Evolutionary conservation across 2,888 invertebrate genomes (phyloP).

Genomic region (Griposia aprilina): DNA sequence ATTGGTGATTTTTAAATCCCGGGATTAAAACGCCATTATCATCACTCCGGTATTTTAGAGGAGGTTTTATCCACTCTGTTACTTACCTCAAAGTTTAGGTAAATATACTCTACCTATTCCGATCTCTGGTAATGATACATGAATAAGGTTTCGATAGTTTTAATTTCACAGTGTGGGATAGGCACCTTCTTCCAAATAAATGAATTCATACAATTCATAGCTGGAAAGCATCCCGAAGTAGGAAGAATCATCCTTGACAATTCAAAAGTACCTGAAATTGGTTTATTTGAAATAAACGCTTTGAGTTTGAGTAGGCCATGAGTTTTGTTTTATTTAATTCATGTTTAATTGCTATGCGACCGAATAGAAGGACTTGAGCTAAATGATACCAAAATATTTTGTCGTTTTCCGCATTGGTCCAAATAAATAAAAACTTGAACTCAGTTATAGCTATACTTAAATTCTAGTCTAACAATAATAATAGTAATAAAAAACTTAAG

Average conservation of each 20-base stretch:
- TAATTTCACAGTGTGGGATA: neutral
- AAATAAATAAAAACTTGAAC: slow-evolving; percentile 1
- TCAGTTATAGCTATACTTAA: neutral
- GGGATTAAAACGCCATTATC: too few relatives aligned
- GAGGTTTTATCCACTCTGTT: too few relatives aligned
- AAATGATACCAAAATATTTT: neutral
- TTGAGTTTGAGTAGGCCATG: too few relatives aligned
- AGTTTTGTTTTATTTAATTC: neutral
- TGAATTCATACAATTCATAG: neutral
- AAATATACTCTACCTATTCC: too few relatives aligned
- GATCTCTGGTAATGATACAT: too few relatives aligned
- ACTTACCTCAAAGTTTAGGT: too few relatives aligned
- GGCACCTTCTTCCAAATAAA: neutral
- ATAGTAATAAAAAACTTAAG: neutral
- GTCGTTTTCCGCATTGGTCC: neutral
- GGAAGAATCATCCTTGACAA: too few relatives aligned
- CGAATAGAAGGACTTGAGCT: neutral
- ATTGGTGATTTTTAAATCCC: too few relatives aligned
- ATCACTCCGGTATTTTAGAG: too few relatives aligned
- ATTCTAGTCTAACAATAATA: neutral
- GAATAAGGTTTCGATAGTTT: neutral
- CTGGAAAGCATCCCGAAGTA: neutral
- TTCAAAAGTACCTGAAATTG: too few relatives aligned
- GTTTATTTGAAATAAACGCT: too few relatives aligned
- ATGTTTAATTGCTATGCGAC: neutral